Percentiles rank a stretch among this genome's conserved stretches.
phyloP scores from a whole-genome alignment of 1,140 invertebrate genomes.

The Leguminivora glycinivorella region DNA sequence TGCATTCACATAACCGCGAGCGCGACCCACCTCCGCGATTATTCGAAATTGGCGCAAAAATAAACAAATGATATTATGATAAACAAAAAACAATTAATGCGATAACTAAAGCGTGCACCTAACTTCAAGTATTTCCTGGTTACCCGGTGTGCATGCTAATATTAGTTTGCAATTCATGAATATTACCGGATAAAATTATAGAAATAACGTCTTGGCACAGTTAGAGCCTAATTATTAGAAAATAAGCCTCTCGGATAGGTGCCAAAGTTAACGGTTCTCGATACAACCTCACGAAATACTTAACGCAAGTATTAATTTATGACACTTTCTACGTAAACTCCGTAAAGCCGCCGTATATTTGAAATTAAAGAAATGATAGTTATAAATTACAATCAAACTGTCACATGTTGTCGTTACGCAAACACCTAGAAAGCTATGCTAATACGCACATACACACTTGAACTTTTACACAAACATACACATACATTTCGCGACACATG shows the following conservation, averaged over 20 bases:
- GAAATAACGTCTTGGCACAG: neutral
- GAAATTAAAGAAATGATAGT: conserved; percentile 27
- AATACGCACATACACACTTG: conserved; percentile 25
- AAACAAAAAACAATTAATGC: no score
- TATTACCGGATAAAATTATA: neutral
- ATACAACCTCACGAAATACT: neutral
- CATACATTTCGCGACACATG: neutral
- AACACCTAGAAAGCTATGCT: conserved; percentile 30
- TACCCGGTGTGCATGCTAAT: neutral
- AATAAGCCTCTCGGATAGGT: neutral
- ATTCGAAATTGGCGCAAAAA: neutral
- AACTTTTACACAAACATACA: neutral
- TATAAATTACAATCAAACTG: conserved; percentile 26
- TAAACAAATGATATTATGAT: no score
- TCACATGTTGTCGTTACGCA: conserved; percentile 27
- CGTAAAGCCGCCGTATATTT: conserved; percentile 13
- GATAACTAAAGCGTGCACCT: neutral
- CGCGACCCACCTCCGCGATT: neutral
- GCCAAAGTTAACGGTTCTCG: conserved; percentile 2
- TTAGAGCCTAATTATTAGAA: neutral
- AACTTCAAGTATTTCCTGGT: conserved; percentile 13
- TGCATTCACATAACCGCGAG: neutral
- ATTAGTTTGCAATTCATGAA: neutral
- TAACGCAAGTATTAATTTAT: conserved; percentile 17
- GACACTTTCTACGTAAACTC: conserved; percentile 21